Conservation (phyloP, 2,888 invertebrate species). For the Scelioninae gen. 2 region DNA sequence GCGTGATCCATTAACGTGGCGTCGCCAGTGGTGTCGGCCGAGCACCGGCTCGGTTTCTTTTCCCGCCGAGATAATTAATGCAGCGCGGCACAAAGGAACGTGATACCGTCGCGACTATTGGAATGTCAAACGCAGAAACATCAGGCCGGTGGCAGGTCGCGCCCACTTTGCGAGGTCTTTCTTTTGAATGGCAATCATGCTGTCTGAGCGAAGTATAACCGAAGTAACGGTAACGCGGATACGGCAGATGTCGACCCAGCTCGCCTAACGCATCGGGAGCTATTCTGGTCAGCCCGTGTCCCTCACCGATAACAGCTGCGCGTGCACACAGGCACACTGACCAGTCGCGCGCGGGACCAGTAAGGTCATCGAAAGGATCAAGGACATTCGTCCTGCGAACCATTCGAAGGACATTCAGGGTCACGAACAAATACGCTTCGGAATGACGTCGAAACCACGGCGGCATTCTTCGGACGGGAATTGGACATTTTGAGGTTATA, state of each 20-base stretch:
- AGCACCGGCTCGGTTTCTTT: no score
- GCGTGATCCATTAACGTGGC: no score
- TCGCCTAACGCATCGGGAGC: conserved; percentile 65
- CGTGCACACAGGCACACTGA: conserved; percentile 51
- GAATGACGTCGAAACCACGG: no score
- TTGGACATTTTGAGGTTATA: no score
- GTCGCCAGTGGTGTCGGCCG: no score
- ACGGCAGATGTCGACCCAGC: conserved; percentile 68
- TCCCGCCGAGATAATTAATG: conserved; percentile 50
- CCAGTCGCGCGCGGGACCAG: no score
- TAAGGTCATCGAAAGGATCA: conserved; percentile 68
- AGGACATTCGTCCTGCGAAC: conserved; percentile 65
- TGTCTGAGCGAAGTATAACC: conserved; percentile 59
- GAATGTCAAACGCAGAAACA: conserved; percentile 58
- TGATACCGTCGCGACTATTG: conserved; percentile 53
- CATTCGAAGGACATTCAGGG: no score
- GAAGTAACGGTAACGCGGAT: conserved; percentile 69
- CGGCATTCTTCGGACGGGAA: no score
- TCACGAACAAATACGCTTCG: no score
- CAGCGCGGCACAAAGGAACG: conserved; percentile 47
- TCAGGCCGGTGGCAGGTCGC: conserved; percentile 58
- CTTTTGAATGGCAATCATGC: conserved; percentile 58
- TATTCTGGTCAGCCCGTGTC: conserved; percentile 65
- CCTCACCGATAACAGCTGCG: conserved; percentile 38
- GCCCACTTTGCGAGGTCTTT: conserved; percentile 60